phyloP scores from a whole-genome alignment of 2,797 vertebrate species.

The Amblyopsis hoosieri region DNA sequence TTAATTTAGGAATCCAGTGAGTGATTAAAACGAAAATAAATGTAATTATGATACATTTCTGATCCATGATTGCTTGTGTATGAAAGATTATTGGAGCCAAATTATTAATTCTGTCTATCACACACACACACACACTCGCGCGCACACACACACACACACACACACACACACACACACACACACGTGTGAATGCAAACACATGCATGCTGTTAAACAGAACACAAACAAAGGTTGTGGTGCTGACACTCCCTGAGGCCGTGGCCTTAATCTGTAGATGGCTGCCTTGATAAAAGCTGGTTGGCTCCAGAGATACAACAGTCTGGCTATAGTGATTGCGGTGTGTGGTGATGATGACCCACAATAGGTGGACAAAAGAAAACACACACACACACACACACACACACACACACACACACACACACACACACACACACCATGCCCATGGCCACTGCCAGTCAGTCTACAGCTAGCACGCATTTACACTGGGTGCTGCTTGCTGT shows the following conservation, averaged over 20 bases:
- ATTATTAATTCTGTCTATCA: neutral
- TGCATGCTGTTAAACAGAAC: neutral
- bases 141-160: conserved; percentile 17
- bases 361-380: conserved; percentile 27
- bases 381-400: conserved; percentile 19
- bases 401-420: conserved; percentile 26
- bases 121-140: conserved; percentile 1
- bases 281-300: conserved; percentile 64
- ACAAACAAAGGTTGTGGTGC: neutral
- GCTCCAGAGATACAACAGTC: conserved; percentile 56
- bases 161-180: conserved; percentile 24
- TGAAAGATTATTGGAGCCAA: neutral
- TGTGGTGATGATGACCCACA: conserved; percentile 47
- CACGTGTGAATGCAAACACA: conserved; percentile 15
- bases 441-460: conserved; percentile 77
- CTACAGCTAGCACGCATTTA: conserved; percentile 77
- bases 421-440: conserved; percentile 51
- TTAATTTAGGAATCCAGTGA: too few relatives aligned
- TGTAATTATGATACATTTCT: too few relatives aligned
- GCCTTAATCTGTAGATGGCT: conserved; percentile 62
- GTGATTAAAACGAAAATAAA: too few relatives aligned
- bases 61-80: too few relatives aligned
- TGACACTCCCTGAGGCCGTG: conserved; percentile 27
- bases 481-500: conserved; percentile 79
- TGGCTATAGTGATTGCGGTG: neutral